Conservation (phyloP, 1,140 invertebrate species). For the Anastrepha obliqua region DNA sequence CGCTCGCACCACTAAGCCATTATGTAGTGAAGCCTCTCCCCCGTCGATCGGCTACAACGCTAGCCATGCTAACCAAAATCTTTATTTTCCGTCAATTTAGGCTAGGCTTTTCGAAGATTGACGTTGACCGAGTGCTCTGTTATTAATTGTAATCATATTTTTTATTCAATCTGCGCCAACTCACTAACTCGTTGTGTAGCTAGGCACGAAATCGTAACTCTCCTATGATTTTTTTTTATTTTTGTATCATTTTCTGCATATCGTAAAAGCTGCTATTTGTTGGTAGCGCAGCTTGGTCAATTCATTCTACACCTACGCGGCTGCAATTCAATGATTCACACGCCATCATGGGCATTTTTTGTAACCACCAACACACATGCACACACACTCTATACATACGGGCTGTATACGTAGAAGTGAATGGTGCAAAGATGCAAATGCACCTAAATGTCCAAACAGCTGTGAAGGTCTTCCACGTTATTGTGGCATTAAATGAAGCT, state of each 20-base stretch:
- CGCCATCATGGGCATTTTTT: background rate
- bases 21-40: background rate
- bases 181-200: too few relatives aligned
- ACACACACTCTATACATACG: background rate
- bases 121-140: slow-evolving; percentile 33
- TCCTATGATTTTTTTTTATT: background rate
- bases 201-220: background rate
- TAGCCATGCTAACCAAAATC: background rate
- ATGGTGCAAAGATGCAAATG: slow-evolving; percentile 43
- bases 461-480: slow-evolving; percentile 41
- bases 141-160: slow-evolving; percentile 6
- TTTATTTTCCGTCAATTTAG: background rate
- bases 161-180: background rate
- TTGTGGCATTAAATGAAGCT: background rate
- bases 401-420: background rate
- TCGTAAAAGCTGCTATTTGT: background rate
- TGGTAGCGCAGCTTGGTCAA: background rate
- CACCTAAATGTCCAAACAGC: slow-evolving; percentile 52
- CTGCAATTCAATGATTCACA: slow-evolving; percentile 29
- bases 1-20: background rate
- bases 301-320: slow-evolving; percentile 18
- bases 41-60: background rate
- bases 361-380: background rate
- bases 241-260: too few relatives aligned
- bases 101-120: background rate